A percentile compares a stretch with the other conserved stretches of the same genome.
phyloP scores from a whole-genome alignment of 2,797 vertebrate species.

The Enteromius argenteus region DNA sequence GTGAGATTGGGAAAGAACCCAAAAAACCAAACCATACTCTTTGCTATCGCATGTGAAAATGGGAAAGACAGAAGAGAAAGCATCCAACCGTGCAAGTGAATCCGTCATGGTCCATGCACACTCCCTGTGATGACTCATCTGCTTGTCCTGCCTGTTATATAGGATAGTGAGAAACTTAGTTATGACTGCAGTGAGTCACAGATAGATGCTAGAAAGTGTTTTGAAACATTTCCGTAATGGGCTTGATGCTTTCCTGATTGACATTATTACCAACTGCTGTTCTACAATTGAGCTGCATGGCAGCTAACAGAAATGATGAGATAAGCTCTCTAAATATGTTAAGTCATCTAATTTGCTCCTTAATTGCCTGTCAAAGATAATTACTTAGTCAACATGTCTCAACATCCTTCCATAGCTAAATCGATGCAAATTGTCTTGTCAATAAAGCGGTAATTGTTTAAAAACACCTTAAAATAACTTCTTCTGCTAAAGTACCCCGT shows the following conservation, averaged over 20 bases:
- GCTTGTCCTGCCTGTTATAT: conserved; percentile 36
- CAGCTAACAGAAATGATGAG: conserved; percentile 25
- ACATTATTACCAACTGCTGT: conserved; percentile 24
- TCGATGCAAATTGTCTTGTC: neutral
- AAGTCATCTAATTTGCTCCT: conserved; percentile 32
- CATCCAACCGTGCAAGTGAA: conserved; percentile 22
- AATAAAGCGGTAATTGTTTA: conserved; percentile 19
- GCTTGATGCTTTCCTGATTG: conserved; percentile 40
- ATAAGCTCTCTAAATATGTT: conserved; percentile 33
- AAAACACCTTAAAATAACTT: conserved; percentile 27
- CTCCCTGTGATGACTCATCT: conserved; percentile 48
- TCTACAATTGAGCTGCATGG: conserved; percentile 3
- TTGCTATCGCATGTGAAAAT: conserved; percentile 16
- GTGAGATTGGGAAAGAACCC: neutral
- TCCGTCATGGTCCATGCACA: conserved; percentile 36
- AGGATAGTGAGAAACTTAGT: conserved; percentile 26
- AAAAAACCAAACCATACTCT: neutral
- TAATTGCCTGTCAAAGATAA: conserved; percentile 39
- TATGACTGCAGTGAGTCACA: conserved; percentile 36
- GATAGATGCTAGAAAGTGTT: conserved; percentile 30
- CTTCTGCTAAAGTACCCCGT: neutral
- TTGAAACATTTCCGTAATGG: conserved; percentile 41
- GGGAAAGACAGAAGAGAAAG: neutral
- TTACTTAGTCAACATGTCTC: conserved; percentile 25
- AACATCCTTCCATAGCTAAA: conserved; percentile 3